A percentile compares a stretch with the other conserved stretches of the same genome.
phyloP scores from a whole-genome alignment of 2,113 vertebrate species.

The Phocoena sinus region DNA sequence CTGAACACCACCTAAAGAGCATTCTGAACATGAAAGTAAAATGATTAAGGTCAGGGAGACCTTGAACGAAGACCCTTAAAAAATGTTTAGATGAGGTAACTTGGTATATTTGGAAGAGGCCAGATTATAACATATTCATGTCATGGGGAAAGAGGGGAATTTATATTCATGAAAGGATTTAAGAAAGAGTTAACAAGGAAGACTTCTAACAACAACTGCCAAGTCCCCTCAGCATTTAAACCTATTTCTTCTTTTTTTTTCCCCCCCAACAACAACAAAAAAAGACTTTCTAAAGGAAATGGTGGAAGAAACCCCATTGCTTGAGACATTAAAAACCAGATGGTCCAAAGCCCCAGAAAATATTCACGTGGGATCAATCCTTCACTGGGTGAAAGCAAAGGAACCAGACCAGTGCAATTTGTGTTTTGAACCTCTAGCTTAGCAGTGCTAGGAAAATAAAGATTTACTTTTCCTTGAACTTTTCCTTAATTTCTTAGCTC shows the following conservation, averaged over 20 bases:
- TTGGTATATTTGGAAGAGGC: background rate
- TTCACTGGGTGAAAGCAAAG: conserved; percentile 27
- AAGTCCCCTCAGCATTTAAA: background rate
- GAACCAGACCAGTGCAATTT: background rate
- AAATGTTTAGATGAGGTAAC: background rate
- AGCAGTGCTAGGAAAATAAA: background rate
- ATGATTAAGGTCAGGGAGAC: background rate
- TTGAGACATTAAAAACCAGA: conserved; percentile 57
- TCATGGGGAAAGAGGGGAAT: background rate
- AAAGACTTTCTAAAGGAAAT: conserved; percentile 47
- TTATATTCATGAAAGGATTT: background rate
- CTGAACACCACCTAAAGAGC: background rate
- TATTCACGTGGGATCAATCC: background rate
- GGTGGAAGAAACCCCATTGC: conserved; percentile 54
- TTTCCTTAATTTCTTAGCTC: background rate
- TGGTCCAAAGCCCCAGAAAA: conserved; percentile 33
- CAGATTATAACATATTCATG: background rate
- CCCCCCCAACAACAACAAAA: background rate
- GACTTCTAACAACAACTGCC: background rate
- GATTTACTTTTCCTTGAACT: background rate
- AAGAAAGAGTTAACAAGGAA: background rate
- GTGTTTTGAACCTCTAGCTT: background rate
- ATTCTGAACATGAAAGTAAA: background rate
- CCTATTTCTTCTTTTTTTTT: background rate
- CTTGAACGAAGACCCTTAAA: background rate